A percentile compares a stretch with the other conserved stretches of the same genome.
These are phyloP conservation scores for Magallana ariakensis DNA, from an alignment of 1,140 invertebrate genomes.

Conservation along the genomic window DNA sequence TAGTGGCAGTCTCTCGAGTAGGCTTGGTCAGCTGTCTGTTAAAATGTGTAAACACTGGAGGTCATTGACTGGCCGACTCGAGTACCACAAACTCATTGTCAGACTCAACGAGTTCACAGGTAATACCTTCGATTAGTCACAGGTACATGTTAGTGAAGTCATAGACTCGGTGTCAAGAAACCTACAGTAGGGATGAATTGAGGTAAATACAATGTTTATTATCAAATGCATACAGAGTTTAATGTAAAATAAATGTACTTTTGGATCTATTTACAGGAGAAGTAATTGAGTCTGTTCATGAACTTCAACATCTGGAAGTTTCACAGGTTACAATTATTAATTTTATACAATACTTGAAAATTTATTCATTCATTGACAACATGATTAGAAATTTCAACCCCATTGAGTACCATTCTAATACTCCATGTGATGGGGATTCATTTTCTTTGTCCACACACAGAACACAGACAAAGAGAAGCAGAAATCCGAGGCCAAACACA, in stretches of 20 bases:
- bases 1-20: constrained; percentile 45
- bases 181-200: too few species aligned
- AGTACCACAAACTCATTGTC: constrained; percentile 76
- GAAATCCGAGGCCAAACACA: constrained; percentile 86
- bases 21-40: constrained; percentile 45
- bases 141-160: background rate
- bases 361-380: background rate
- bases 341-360: background rate
- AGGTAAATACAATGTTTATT: too few species aligned
- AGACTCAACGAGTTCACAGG: constrained; percentile 83
- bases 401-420: too few species aligned
- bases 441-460: constrained; percentile 71
- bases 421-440: too few species aligned
- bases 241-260: too few species aligned
- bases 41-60: constrained; percentile 59
- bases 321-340: constrained; percentile 66
- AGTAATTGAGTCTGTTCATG: constrained; percentile 73
- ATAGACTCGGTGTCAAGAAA: background rate
- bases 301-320: constrained; percentile 84
- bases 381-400: too few species aligned
- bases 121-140: background rate
- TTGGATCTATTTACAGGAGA: constrained; percentile 64
- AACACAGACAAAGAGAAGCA: constrained; percentile 87
- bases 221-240: too few species aligned
- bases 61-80: constrained; percentile 56